Conservation (phyloP, 2,113 vertebrate species). For the Pygoscelis antarcticus region DNA sequence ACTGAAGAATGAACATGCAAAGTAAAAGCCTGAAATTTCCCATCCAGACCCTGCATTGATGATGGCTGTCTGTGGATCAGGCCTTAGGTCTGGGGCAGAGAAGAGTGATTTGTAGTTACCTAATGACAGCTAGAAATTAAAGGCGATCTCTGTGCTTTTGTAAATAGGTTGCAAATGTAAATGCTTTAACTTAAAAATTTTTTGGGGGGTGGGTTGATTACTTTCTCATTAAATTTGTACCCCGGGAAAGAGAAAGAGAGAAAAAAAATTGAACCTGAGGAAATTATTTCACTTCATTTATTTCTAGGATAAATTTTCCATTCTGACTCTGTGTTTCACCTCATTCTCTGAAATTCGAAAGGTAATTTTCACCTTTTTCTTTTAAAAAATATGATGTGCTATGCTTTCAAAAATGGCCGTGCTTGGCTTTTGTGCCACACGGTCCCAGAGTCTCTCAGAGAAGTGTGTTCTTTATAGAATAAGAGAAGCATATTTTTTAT, state of each 20-base stretch:
- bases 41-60: neutral
- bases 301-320: neutral
- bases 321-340: neutral
- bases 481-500: neutral
- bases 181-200: neutral
- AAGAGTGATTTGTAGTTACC: neutral
- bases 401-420: neutral
- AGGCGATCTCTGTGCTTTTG: neutral
- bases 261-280: neutral
- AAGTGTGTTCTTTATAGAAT: neutral
- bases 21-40: neutral
- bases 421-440: neutral
- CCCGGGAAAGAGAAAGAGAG: neutral
- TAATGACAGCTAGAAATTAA: neutral
- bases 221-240: neutral
- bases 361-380: neutral
- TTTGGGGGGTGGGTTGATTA: accelerated
- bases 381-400: neutral
- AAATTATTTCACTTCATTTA: neutral
- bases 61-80: neutral
- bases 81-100: neutral
- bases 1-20: neutral
- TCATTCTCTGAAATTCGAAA: neutral
- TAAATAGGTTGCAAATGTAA: neutral
- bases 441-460: neutral